These are phyloP conservation scores for Salarias fasciatus DNA, from an alignment of 2,797 vertebrate genomes.

Conservation along the genomic window DNA sequence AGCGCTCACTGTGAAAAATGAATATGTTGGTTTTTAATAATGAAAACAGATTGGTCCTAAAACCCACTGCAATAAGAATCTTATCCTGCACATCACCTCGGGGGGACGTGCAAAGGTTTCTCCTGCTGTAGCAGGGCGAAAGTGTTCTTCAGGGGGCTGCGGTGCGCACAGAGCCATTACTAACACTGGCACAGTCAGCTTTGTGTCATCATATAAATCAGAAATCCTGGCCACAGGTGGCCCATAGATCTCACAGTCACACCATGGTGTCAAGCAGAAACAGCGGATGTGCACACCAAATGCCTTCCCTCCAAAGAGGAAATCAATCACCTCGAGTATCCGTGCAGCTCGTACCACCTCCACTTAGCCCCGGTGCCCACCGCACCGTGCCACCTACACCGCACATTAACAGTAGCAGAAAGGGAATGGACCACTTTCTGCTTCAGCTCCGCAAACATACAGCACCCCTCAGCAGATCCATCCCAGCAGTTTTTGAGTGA, in stretches of 20 bases:
- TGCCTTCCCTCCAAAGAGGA: slow-evolving; percentile 62
- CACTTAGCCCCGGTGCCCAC: slow-evolving; percentile 55
- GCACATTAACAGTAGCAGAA: slow-evolving; percentile 30
- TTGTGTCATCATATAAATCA: slow-evolving; percentile 74
- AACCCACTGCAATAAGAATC: slow-evolving; percentile 44
- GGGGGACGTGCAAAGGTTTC: slow-evolving; percentile 39
- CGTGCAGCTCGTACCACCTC: slow-evolving; percentile 53
- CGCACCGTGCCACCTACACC: slow-evolving; percentile 52
- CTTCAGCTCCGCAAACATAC: slow-evolving; percentile 32
- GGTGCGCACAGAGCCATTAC: slow-evolving; percentile 54
- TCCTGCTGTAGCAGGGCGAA: slow-evolving; percentile 28
- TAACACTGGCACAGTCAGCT: slow-evolving; percentile 66
- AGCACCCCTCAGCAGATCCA: slow-evolving; percentile 16
- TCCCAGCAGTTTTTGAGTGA: slow-evolving; percentile 28
- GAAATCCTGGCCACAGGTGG: slow-evolving; percentile 70
- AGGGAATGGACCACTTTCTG: slow-evolving; percentile 13
- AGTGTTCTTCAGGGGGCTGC: slow-evolving; percentile 42
- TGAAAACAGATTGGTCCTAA: slow-evolving; percentile 41
- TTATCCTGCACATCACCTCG: slow-evolving; percentile 32
- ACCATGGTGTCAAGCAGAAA: slow-evolving; percentile 63
- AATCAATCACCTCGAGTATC: slow-evolving; percentile 74
- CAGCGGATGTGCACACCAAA: slow-evolving; percentile 65
- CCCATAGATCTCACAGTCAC: slow-evolving; percentile 73
- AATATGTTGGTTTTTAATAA: slow-evolving; percentile 36
- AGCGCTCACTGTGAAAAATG: slow-evolving; percentile 43